A percentile compares a stretch with the other conserved stretches of the same genome.
Evolutionary conservation across 2,113 vertebrate species (phyloP).

Genomic region (Probosciger aterrimus): DNA sequence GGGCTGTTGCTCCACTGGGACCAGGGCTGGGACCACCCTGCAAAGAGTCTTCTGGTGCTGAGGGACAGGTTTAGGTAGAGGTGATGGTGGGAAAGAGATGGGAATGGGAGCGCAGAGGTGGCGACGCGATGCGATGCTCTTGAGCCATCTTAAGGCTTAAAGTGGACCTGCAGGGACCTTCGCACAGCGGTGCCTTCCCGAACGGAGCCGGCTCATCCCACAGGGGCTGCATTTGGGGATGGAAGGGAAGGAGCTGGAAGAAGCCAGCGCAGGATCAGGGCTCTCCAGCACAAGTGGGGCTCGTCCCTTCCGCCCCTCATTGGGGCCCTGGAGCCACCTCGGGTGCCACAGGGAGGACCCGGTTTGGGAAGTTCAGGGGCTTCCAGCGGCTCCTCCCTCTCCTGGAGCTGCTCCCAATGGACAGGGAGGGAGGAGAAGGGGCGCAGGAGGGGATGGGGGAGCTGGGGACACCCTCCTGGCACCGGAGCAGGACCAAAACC

Average conservation of each 20-base stretch:
- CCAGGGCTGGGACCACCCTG: neutral
- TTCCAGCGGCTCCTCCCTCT: neutral
- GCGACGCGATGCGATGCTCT: neutral
- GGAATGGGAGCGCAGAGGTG: neutral
- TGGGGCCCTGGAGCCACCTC: fast-evolving
- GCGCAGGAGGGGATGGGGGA: neutral
- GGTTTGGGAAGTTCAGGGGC: neutral
- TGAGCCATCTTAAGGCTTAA: fast-evolving
- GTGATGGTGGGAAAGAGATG: neutral
- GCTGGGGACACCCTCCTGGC: neutral
- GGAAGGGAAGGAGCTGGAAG: neutral
- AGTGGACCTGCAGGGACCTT: fast-evolving
- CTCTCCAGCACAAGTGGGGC: neutral
- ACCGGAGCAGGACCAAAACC: neutral
- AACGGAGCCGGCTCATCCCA: fast-evolving
- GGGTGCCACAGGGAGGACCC: fast-evolving
- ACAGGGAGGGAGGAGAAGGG: neutral
- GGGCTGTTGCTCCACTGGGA: neutral
- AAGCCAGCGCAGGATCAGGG: fast-evolving
- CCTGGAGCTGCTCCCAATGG: fast-evolving
- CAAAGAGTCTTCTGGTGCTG: neutral
- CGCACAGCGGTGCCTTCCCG: fast-evolving
- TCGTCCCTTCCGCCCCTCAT: neutral
- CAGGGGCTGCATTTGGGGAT: fast-evolving
- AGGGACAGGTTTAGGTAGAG: neutral